Conservation (phyloP, 1,140 invertebrate genomes). For the Mizuhopecten yessoensis region DNA sequence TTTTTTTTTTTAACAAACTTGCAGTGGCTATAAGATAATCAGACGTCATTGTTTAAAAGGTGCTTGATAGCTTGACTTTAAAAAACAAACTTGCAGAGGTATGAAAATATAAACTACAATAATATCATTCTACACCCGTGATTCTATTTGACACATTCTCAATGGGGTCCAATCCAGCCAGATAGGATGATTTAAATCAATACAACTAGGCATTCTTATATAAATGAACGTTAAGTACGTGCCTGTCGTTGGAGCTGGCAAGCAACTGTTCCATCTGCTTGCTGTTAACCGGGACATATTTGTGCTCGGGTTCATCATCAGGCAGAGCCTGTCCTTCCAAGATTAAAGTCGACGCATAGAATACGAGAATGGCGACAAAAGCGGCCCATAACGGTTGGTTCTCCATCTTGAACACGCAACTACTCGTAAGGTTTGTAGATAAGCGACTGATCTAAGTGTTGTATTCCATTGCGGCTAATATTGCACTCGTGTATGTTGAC, state of each 20-base stretch:
- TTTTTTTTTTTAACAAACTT: too few species aligned
- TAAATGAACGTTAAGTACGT: neutral
- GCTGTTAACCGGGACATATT: neutral
- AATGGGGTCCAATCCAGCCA: too few species aligned
- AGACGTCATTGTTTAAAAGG: too few species aligned
- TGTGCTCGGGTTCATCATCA: neutral
- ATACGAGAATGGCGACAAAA: neutral
- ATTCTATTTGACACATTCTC: too few species aligned
- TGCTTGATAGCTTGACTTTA: too few species aligned
- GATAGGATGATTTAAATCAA: too few species aligned
- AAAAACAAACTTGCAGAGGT: too few species aligned
- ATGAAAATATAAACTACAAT: too few species aligned
- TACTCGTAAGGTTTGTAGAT: neutral
- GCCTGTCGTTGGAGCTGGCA: neutral
- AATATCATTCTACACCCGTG: too few species aligned
- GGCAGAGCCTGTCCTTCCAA: neutral
- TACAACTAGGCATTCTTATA: too few species aligned
- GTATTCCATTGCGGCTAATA: neutral
- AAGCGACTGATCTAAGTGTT: neutral
- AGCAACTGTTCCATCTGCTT: neutral
- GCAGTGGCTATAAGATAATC: too few species aligned
- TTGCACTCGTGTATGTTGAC: slow-evolving; percentile 32
- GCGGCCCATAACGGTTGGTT: neutral
- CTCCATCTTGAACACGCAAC: neutral
- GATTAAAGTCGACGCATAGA: neutral